phyloP scores from a whole-genome alignment of 64 coral and sea anemone genomes.

The Pocillopora damicornis region DNA sequence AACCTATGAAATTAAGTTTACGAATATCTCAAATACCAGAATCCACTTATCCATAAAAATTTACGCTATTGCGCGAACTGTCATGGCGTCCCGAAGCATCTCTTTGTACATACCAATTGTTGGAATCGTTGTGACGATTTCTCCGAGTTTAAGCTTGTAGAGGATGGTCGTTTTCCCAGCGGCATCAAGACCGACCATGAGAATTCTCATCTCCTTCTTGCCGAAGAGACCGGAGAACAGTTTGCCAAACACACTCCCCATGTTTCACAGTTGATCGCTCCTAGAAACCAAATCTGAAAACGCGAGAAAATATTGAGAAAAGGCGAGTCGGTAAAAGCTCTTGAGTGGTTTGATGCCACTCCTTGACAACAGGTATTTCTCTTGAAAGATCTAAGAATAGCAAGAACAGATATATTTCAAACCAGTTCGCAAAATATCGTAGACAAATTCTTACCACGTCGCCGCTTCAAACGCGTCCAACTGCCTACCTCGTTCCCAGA shows the following conservation, averaged over 20 bases:
- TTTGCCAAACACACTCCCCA: constrained; percentile 44
- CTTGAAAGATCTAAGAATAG: background rate
- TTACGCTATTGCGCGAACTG: background rate
- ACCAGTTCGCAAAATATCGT: too few species aligned
- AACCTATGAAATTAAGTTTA: constrained; percentile 22
- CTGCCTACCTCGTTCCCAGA: too few species aligned
- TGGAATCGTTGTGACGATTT: constrained; percentile 72
- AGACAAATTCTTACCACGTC: too few species aligned
- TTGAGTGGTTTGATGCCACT: background rate
- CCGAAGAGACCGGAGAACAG: constrained; percentile 50
- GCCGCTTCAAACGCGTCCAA: too few species aligned
- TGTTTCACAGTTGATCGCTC: background rate
- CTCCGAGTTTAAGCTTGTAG: constrained; percentile 65
- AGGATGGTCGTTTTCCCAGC: constrained; percentile 72
- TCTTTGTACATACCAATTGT: constrained; percentile 46
- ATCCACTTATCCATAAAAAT: constrained; percentile 5
- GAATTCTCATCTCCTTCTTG: constrained; percentile 71
- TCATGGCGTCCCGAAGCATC: background rate
- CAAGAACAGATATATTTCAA: too few species aligned
- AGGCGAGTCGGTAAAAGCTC: background rate
- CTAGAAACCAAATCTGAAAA: background rate
- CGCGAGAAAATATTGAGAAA: background rate
- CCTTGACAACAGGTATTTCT: background rate
- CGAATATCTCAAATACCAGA: background rate
- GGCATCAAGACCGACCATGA: constrained; percentile 74